Evolutionary conservation across 1,140 invertebrate genomes (phyloP).

Genomic region (Leptonema lineaticorne): DNA sequence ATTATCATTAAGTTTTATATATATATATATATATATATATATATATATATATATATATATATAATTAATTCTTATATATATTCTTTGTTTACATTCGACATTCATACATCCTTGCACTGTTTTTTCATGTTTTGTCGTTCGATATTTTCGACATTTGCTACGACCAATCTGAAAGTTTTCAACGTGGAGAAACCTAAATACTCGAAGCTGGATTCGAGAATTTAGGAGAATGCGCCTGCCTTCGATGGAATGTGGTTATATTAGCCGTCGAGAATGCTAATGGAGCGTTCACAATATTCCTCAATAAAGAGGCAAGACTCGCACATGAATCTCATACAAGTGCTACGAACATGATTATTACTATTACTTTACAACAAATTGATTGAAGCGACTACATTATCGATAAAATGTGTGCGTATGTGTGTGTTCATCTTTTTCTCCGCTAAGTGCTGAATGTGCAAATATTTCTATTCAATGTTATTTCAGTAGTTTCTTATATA

Average conservation of each 20-base stretch:
- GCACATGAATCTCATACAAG: neutral
- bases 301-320: slow-evolving; percentile 14
- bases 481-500: no score
- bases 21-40: no score
- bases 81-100: neutral
- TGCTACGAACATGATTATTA: slow-evolving; percentile 12
- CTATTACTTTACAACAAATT: no score
- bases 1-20: neutral
- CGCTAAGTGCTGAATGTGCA: no score
- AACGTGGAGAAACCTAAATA: slow-evolving; percentile 22
- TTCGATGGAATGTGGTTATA: slow-evolving; percentile 26
- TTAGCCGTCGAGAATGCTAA: slow-evolving; percentile 25
- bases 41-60: no score
- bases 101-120: slow-evolving; percentile 9
- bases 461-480: no score
- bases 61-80: no score
- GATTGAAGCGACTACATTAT: no score
- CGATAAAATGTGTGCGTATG: no score
- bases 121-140: neutral
- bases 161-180: slow-evolving; percentile 18
- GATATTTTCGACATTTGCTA: neutral
- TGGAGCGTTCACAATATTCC: slow-evolving; percentile 24
- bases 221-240: slow-evolving; percentile 19
- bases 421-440: no score
- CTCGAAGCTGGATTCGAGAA: slow-evolving; percentile 21